phyloP scores from a whole-genome alignment of 2,888 invertebrate species.

The Drosophila helvetica region DNA sequence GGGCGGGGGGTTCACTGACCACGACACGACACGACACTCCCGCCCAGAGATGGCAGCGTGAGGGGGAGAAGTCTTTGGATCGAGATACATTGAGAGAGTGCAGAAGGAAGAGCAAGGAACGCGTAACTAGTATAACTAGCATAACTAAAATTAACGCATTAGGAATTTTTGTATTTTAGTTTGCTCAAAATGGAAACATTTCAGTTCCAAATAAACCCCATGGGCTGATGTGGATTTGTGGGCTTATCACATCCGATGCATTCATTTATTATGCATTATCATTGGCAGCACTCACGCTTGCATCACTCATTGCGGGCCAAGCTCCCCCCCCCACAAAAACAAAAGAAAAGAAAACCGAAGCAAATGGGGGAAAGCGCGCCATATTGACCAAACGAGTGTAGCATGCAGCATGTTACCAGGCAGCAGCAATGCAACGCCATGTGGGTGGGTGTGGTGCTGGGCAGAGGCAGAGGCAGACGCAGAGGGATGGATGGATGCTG shows the following conservation, averaged over 20 bases:
- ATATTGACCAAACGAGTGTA: conserved; percentile 75
- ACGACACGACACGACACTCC: conserved; percentile 15
- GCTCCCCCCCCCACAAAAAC: background rate
- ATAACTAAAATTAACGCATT: no score
- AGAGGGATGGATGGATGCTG: conserved; percentile 15
- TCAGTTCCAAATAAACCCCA: no score
- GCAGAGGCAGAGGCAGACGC: no score
- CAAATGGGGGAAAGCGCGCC: conserved; percentile 53
- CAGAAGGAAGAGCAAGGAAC: no score
- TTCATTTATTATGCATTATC: conserved; percentile 30
- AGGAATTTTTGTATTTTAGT: no score
- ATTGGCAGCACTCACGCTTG: conserved; percentile 36
- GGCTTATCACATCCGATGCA: no score
- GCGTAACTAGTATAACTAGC: no score
- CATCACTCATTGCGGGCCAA: conserved; percentile 31
- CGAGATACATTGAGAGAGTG: no score
- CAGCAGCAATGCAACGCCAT: conserved; percentile 31
- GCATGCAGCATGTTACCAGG: conserved; percentile 37
- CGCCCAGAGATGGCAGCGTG: conserved; percentile 48
- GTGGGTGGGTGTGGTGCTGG: no score
- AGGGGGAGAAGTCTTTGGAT: background rate
- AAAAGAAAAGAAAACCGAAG: conserved; percentile 26
- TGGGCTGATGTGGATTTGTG: background rate
- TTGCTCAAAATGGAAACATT: no score
- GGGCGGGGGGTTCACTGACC: conserved; percentile 68